Evolutionary conservation across 1,140 invertebrate genomes (phyloP).

Genomic region (Dolichoris vasculosae): DNA sequence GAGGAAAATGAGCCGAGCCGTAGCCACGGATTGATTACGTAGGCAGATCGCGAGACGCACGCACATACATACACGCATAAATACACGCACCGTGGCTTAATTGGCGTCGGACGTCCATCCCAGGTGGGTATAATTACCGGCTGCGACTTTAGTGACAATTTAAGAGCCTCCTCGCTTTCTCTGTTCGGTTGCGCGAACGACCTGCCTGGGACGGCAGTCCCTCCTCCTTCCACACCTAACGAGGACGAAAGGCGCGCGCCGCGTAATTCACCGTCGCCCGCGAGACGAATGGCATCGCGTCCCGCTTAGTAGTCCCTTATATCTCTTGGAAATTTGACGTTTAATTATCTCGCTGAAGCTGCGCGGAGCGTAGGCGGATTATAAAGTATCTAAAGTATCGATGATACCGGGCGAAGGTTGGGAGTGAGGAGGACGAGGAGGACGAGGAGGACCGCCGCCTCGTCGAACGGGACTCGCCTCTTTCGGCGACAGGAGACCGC

Average conservation of each 20-base stretch:
- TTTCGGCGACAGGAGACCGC: too few relatives aligned
- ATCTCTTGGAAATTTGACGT: constrained; percentile 49
- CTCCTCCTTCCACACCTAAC: background rate
- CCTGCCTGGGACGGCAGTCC: background rate
- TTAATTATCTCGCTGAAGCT: constrained; percentile 43
- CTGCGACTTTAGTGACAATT: constrained; percentile 27
- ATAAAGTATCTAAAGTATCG: constrained; percentile 41
- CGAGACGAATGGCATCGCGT: background rate
- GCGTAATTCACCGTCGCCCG: background rate
- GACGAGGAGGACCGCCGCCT: too few relatives aligned
- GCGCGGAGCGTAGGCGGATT: constrained; percentile 28
- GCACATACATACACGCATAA: background rate
- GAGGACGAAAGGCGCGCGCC: background rate
- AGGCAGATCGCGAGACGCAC: constrained; percentile 8
- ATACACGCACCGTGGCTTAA: constrained; percentile 4
- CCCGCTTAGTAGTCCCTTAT: background rate
- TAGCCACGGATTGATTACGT: background rate
- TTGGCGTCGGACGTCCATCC: constrained; percentile 24
- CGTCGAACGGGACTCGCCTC: too few relatives aligned
- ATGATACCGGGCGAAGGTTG: background rate
- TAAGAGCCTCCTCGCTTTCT: constrained; percentile 11
- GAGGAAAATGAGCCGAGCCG: background rate
- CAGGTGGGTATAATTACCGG: constrained; percentile 23
- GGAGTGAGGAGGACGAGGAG: too few relatives aligned
- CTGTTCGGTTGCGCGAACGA: background rate